A percentile compares a stretch with the other conserved stretches of the same genome.
phyloP scores from a whole-genome alignment of 2,797 vertebrate genomes.

The Sebastes nivosus region DNA sequence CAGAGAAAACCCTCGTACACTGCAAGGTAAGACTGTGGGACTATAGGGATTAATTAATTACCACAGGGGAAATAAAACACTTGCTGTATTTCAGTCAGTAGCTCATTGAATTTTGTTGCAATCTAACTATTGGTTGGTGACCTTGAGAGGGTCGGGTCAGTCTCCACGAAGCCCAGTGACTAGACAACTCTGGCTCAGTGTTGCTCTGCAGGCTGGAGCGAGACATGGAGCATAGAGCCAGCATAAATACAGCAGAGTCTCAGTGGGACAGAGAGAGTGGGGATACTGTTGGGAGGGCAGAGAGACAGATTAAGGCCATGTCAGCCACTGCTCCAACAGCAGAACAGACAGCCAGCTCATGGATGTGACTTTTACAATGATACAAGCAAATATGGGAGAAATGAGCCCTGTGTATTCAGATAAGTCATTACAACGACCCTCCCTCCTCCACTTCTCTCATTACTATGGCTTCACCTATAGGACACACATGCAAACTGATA shows the following conservation, averaged over 20 bases:
- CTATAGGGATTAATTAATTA: not conserved
- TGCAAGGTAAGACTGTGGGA: slow-evolving; percentile 28
- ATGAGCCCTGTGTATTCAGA: slow-evolving; percentile 22
- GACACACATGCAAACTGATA: slow-evolving; percentile 13
- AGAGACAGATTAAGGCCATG: slow-evolving; percentile 74
- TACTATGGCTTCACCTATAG: slow-evolving; percentile 2
- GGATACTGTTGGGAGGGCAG: slow-evolving; percentile 43
- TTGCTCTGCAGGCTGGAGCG: slow-evolving; percentile 14
- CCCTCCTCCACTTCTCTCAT: slow-evolving; percentile 11
- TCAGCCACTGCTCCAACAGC: slow-evolving; percentile 62
- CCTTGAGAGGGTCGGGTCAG: slow-evolving; percentile 13
- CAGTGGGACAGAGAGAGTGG: slow-evolving; percentile 33
- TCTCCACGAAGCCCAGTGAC: slow-evolving; percentile 20
- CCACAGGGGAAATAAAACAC: not conserved
- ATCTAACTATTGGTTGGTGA: slow-evolving; percentile 7
- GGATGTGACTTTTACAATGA: slow-evolving; percentile 74
- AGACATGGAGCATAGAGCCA: slow-evolving; percentile 34
- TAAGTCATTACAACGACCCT: slow-evolving; percentile 1
- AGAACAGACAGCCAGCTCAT: slow-evolving; percentile 71
- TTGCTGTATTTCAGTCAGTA: not conserved
- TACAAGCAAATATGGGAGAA: slow-evolving; percentile 58
- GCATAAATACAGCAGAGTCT: slow-evolving; percentile 48
- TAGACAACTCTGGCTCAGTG: slow-evolving; percentile 24
- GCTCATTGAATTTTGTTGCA: not conserved
- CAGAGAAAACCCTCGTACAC: slow-evolving; percentile 24